Evolutionary conservation across 2,888 invertebrate genomes (phyloP).

Genomic region (Leptopilina drosophilae): DNA sequence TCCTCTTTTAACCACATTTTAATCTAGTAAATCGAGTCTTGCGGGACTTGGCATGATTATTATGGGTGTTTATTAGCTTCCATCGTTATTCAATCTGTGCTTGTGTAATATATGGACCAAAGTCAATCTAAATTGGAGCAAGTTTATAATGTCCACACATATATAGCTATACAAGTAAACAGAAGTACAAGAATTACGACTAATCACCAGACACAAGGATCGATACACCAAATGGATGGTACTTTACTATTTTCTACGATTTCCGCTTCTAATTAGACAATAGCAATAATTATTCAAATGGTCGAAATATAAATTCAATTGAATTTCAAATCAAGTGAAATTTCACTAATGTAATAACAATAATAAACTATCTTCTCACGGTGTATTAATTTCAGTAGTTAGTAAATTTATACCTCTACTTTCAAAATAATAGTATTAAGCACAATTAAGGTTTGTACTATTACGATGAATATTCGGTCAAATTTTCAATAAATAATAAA

Average conservation of each 20-base stretch:
- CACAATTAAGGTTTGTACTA: no score
- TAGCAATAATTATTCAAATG: not conserved
- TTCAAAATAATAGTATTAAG: no score
- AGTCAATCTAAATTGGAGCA: conserved; percentile 22
- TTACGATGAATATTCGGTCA: no score
- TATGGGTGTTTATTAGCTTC: not conserved
- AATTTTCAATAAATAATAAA: no score
- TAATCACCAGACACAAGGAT: conserved; percentile 24
- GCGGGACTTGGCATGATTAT: not conserved
- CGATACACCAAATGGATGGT: conserved; percentile 20
- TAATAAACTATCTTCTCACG: not conserved
- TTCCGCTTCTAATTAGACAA: conserved; percentile 2
- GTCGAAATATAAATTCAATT: not conserved
- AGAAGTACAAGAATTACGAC: conserved; percentile 10
- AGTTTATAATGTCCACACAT: not conserved
- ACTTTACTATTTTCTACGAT: conserved; percentile 20
- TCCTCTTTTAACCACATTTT: no score
- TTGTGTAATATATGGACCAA: conserved; percentile 17
- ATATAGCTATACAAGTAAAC: conserved; percentile 6
- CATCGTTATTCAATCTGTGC: not conserved
- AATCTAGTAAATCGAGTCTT: not conserved
- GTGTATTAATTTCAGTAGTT: no score
- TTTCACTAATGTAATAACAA: not conserved
- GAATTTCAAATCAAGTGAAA: not conserved
- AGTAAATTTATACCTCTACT: no score